Evolutionary conservation across 2,113 vertebrate genomes (phyloP).

Genomic region (Copsychus sechellarum): DNA sequence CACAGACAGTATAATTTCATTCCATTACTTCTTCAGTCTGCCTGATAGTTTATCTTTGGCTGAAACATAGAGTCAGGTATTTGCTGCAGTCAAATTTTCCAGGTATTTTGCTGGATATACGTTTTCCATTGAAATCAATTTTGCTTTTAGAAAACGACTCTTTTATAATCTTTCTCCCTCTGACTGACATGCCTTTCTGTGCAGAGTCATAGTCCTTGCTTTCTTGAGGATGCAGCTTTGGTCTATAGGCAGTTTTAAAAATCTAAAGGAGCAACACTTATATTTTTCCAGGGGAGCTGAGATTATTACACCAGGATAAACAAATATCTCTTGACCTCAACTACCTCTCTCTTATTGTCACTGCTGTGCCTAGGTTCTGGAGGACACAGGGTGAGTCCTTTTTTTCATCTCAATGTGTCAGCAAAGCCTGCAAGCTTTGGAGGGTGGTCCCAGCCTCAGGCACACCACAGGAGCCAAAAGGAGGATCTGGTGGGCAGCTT

Average conservation of each 20-base stretch:
- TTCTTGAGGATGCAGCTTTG: neutral
- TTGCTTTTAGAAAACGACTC: neutral
- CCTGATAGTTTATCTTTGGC: neutral
- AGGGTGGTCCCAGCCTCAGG: neutral
- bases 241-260: neutral
- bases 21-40: constrained; percentile 33
- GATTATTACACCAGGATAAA: neutral
- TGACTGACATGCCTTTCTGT: neutral
- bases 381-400: neutral
- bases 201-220: neutral
- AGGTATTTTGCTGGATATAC: neutral
- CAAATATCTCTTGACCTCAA: neutral
- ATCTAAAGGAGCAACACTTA: neutral
- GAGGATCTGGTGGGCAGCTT: neutral
- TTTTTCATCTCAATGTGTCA: neutral
- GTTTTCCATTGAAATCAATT: neutral
- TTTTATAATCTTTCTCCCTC: neutral
- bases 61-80: constrained; percentile 25
- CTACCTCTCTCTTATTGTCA: neutral
- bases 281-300: neutral
- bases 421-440: neutral
- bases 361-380: neutral
- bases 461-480: neutral
- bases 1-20: constrained; percentile 31
- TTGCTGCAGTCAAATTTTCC: constrained; percentile 1